phyloP scores from a whole-genome alignment of 2,888 invertebrate species.

The Melinaea marsaeus region DNA sequence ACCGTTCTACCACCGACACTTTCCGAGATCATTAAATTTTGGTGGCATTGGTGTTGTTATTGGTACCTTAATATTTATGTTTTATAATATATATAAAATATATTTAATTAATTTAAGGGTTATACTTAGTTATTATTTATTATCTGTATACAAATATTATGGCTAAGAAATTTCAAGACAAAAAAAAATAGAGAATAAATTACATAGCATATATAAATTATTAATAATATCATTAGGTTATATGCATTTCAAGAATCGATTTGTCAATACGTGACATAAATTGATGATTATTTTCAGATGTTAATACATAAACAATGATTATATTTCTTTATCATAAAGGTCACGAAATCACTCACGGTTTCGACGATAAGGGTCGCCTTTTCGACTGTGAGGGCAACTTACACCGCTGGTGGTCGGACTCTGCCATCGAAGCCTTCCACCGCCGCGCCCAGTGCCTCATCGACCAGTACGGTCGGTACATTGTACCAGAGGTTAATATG shows the following conservation, averaged over 20 bases:
- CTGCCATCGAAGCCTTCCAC: constrained; percentile 85
- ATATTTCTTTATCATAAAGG: constrained; percentile 51
- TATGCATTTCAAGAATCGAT: too few relatives aligned
- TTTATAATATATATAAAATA: not conserved
- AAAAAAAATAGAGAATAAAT: too few relatives aligned
- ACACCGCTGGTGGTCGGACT: constrained; percentile 90
- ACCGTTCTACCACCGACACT: constrained; percentile 93
- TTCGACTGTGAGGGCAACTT: constrained; percentile 97
- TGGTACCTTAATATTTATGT: constrained; percentile 54
- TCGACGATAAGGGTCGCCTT: constrained; percentile 93
- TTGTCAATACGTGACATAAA: too few relatives aligned
- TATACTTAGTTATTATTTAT: too few relatives aligned
- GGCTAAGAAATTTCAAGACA: too few relatives aligned
- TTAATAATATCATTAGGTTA: too few relatives aligned
- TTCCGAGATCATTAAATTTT: constrained; percentile 88
- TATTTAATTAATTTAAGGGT: not conserved
- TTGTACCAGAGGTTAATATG: constrained; percentile 87
- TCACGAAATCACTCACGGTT: constrained; percentile 94
- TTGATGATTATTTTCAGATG: too few relatives aligned
- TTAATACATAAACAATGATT: too few relatives aligned
- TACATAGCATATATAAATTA: too few relatives aligned
- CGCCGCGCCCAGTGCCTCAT: constrained; percentile 87
- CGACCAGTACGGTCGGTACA: constrained; percentile 91
- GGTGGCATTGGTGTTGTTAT: constrained; percentile 95
- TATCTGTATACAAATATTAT: too few relatives aligned